Base-by-base conservation (phyloP, 2,797 vertebrate genomes). In the Pipistrellus nathusii region DNA sequence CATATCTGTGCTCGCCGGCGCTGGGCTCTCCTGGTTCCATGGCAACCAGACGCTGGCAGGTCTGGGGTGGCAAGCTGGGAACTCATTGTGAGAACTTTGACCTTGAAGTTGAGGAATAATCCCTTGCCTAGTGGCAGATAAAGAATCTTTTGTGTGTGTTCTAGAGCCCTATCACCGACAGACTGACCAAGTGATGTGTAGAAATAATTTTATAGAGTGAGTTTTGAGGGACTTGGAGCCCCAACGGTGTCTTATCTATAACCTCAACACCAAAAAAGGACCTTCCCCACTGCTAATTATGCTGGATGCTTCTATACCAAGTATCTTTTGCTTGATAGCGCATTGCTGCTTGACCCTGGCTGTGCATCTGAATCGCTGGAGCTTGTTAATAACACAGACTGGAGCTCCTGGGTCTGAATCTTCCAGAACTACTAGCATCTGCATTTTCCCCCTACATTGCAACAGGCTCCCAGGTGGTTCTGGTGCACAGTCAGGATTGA, bases 101-200 rank as follows among this genome's bases (percentile, higher is more conserved):
- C 94, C 84, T 96, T 93, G 84, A 95, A 91, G 85, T 94, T 83
- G 89, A 59, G 76, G 91, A 96, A 83, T 90, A 59, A 69, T 94
- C 88, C 90, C 93, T 93, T 88, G n/a, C 88, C 75, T 73, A 4
- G 17, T 84, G 75, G 59, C 68, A 90, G 85, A 48, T 88, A 96
- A 95, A 48, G 78, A 83, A 59, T 41, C 57, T 85, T 93, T 46
- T 95, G 75, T 96, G 44, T 46, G 71, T 76, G 44, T 46, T 85
- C 6, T 32, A 53, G 46, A 91, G 73, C 87, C 53, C 0, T 78
- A 59, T 59, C 75, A 32, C 66, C 84, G 85, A 72, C 44, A 71
- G 64, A 69, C 44, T 64, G 84, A 88, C 91, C 85, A 83, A 86
- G 53, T 55, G 64, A 76, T 82, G 14, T 0, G 78, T 10, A 53